A percentile compares a stretch with the other conserved stretches of the same genome.
phyloP scores from a whole-genome alignment of 2,888 invertebrate species.

The Lasioglossum malachurum region DNA sequence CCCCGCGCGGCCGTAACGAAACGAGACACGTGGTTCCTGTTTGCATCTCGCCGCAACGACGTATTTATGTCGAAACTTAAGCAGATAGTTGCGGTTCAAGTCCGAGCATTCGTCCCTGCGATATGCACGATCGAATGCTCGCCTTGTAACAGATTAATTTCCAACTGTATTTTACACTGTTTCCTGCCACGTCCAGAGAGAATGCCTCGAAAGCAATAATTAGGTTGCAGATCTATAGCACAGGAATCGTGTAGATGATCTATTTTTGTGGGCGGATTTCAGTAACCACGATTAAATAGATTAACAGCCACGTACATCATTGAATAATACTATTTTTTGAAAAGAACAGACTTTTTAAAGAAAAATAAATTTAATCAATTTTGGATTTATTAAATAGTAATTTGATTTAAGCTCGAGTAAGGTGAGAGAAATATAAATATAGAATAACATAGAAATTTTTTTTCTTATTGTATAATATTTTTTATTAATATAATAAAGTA shows the following conservation, averaged over 20 bases:
- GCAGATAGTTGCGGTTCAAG: conserved; percentile 35
- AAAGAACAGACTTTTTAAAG: too few species aligned
- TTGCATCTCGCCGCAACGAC: conserved; percentile 32
- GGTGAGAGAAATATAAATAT: neutral
- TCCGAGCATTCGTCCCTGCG: conserved; percentile 21
- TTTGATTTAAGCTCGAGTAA: neutral
- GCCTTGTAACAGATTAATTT: conserved; percentile 2
- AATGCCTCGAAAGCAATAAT: neutral
- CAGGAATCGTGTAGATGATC: neutral
- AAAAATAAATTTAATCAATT: neutral
- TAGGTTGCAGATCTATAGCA: neutral
- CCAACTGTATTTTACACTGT: neutral
- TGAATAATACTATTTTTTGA: too few species aligned
- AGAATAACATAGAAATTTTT: neutral
- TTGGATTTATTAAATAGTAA: neutral
- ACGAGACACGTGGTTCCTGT: conserved; percentile 39
- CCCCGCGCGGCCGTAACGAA: conserved; percentile 30
- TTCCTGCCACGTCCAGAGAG: neutral
- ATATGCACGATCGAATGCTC: conserved; percentile 25
- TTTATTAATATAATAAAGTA: neutral
- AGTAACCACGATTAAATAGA: neutral
- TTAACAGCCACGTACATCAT: neutral
- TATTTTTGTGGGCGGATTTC: neutral
- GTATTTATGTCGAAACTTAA: conserved; percentile 69
- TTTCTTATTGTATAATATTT: too few species aligned